A percentile compares a stretch with the other conserved stretches of the same genome.
phyloP scores from a whole-genome alignment of 1,140 invertebrate species.

The Holotrichia oblita region DNA sequence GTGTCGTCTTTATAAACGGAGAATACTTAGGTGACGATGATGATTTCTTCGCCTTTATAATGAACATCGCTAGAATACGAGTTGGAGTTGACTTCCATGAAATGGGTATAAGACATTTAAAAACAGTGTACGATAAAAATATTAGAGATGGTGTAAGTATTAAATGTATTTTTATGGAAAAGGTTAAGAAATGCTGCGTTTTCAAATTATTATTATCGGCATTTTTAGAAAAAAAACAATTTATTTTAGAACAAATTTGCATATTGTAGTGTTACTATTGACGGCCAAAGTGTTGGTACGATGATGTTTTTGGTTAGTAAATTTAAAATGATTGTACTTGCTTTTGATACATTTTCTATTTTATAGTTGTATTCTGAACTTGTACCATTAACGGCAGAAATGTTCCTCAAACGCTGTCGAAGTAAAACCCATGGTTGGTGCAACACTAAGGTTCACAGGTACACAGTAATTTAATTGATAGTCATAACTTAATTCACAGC shows the following conservation, averaged over 20 bases:
- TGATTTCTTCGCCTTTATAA: slow-evolving; percentile 60
- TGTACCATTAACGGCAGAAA: slow-evolving; percentile 63
- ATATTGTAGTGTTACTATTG: slow-evolving; percentile 62
- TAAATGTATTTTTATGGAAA: not conserved
- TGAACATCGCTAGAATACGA: slow-evolving; percentile 60
- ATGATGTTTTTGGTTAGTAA: slow-evolving; percentile 62
- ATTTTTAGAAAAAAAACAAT: not conserved
- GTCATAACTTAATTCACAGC: no score
- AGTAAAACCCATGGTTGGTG: slow-evolving; percentile 60
- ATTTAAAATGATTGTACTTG: not conserved
- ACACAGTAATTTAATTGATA: not conserved
- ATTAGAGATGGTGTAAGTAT: slow-evolving; percentile 47
- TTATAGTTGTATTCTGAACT: slow-evolving; percentile 65
- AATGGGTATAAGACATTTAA: slow-evolving; percentile 59
- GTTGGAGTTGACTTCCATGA: slow-evolving; percentile 60
- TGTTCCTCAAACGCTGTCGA: slow-evolving; percentile 63
- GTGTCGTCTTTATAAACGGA: slow-evolving; percentile 61
- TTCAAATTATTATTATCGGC: not conserved
- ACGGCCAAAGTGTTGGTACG: slow-evolving; percentile 60
- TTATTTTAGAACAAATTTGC: slow-evolving; percentile 64
- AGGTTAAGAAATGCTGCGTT: not conserved
- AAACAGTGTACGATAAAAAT: slow-evolving; percentile 50
- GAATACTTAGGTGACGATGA: slow-evolving; percentile 62
- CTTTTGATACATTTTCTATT: slow-evolving; percentile 44
- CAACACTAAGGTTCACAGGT: slow-evolving; percentile 62